Evolutionary conservation across 2,113 vertebrate species (phyloP).

Genomic region (Cyanoramphus novaezelandiae): DNA sequence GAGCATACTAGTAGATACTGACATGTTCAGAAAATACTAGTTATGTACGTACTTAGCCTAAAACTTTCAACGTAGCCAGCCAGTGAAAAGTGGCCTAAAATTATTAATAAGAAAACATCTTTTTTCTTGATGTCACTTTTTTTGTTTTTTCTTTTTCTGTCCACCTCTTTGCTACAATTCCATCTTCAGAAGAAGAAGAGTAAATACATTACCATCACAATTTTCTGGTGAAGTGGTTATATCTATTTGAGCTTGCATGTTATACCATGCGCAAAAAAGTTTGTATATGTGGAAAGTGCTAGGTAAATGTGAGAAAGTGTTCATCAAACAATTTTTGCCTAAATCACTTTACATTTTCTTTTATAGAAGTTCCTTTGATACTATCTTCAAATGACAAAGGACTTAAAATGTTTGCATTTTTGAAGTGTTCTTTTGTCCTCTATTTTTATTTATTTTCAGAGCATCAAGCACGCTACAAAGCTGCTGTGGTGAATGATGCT

Average conservation of each 20-base stretch:
- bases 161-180: not conserved
- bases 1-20: not conserved
- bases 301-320: not conserved
- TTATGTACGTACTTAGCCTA: not conserved
- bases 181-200: not conserved
- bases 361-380: not conserved
- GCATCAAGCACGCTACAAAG: not conserved
- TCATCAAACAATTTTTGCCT: not conserved
- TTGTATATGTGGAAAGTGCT: not conserved
- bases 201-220: accelerated
- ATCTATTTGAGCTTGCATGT: not conserved
- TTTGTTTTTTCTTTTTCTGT: not conserved
- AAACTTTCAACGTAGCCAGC: not conserved
- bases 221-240: not conserved
- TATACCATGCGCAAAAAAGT: not conserved
- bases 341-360: not conserved
- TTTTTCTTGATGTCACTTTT: not conserved
- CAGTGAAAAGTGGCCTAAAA: not conserved
- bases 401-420: not conserved
- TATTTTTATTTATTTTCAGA: not conserved
- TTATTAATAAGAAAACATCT: not conserved
- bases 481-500: not conserved
- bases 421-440: not conserved
- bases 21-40: not conserved
- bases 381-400: not conserved